Conservation (phyloP, 2,113 vertebrate species). For the Mus spicilegus region DNA sequence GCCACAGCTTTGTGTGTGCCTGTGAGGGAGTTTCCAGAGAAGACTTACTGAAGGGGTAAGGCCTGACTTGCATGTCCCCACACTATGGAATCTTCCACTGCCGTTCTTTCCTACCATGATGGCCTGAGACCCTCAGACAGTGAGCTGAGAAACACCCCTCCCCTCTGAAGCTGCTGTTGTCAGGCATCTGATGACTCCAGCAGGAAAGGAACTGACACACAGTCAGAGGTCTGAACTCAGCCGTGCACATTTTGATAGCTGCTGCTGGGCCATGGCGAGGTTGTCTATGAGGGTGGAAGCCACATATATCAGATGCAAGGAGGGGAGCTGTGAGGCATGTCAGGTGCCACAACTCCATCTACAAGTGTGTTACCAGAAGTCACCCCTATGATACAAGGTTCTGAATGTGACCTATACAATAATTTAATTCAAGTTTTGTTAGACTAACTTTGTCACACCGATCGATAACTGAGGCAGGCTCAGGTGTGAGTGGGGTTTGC, state of each 20-base stretch:
- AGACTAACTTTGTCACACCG: not conserved
- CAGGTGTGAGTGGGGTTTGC: not conserved
- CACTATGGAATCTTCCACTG: too few species aligned
- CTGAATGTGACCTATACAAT: not conserved
- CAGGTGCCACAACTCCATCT: not conserved
- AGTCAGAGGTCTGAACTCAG: not conserved
- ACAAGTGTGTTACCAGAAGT: not conserved
- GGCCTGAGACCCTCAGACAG: not conserved
- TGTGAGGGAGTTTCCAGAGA: not conserved
- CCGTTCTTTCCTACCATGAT: not conserved
- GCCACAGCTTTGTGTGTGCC: not conserved
- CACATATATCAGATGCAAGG: not conserved
- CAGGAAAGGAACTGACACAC: not conserved
- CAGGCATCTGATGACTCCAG: not conserved
- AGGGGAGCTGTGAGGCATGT: not conserved
- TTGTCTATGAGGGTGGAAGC: not conserved
- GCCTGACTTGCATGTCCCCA: too few species aligned
- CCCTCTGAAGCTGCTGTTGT: not conserved
- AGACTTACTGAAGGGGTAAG: not conserved
- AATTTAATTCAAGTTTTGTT: not conserved
- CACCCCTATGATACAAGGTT: not conserved
- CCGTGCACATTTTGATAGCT: not conserved
- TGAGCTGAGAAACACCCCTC: not conserved
- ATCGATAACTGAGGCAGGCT: not conserved
- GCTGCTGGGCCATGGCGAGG: not conserved